A percentile compares a stretch with the other conserved stretches of the same genome.
phyloP scores from a whole-genome alignment of 1,140 invertebrate species.

The Megalopta genalis region DNA sequence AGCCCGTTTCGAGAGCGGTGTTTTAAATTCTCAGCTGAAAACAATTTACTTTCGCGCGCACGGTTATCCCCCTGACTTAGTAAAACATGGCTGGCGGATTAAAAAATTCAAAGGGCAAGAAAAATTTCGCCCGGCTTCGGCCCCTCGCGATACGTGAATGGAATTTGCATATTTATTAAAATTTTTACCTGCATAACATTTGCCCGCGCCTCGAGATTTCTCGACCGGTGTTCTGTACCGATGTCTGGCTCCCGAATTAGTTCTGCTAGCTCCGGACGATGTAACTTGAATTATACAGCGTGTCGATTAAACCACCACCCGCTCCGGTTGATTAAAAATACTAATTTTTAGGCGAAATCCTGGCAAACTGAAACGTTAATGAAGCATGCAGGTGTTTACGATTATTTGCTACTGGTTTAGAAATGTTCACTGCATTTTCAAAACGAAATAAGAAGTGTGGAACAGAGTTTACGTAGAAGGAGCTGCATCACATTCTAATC shows the following conservation, averaged over 20 bases:
- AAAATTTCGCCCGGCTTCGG: background rate
- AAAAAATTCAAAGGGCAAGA: background rate
- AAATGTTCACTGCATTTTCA: no score
- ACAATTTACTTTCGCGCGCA: background rate
- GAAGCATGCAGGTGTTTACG: no score
- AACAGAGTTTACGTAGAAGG: no score
- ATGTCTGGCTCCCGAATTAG: no score
- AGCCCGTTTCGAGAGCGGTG: background rate
- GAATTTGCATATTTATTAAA: constrained; percentile 2
- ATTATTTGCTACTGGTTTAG: no score
- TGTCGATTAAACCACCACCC: no score
- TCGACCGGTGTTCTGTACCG: background rate
- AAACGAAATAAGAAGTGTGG: no score
- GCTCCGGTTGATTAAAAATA: no score
- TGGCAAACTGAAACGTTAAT: no score
- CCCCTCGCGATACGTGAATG: background rate
- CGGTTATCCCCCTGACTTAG: background rate
- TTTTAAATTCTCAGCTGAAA: constrained; percentile 1
- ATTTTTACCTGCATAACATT: background rate
- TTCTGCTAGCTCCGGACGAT: no score
- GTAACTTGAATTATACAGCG: no score
- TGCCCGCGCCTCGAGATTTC: background rate
- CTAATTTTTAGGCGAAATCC: background rate
- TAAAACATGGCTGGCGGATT: background rate
- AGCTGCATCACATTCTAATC: no score